A percentile compares a stretch with the other conserved stretches of the same genome.
These are phyloP conservation scores for Allophyes oxyacanthae DNA, from an alignment of 2,888 invertebrate genomes.

Conservation along the genomic window DNA sequence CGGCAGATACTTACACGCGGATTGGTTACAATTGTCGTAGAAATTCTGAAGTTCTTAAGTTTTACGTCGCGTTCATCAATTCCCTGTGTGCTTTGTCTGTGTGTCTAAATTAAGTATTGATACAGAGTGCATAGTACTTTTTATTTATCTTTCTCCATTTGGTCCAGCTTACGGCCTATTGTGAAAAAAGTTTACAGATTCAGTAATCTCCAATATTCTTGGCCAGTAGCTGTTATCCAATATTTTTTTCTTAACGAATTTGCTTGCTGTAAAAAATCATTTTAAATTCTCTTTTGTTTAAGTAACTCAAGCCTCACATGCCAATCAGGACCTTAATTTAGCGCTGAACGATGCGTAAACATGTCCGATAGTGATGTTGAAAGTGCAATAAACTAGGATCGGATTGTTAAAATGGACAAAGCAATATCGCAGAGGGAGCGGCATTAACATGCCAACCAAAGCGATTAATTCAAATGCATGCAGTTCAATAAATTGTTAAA, in stretches of 20 bases:
- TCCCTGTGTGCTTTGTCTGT: too few relatives aligned
- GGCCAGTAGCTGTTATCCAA: too few relatives aligned
- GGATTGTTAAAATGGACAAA: slow-evolving; percentile 7
- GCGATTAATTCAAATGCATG: slow-evolving; percentile 11
- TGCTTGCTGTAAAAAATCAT: too few relatives aligned
- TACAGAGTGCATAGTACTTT: too few relatives aligned
- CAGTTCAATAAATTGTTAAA: slow-evolving; percentile 40
- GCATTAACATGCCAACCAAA: slow-evolving; percentile 9
- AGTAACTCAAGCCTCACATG: background rate
- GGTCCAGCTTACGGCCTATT: too few relatives aligned
- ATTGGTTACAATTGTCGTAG: slow-evolving; percentile 8
- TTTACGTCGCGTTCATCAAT: too few relatives aligned
- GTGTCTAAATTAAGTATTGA: too few relatives aligned
- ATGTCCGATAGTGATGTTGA: background rate
- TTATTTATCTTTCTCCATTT: too few relatives aligned
- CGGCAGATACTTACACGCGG: slow-evolving; percentile 7
- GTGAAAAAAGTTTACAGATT: too few relatives aligned
- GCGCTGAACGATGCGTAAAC: background rate
- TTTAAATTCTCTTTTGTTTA: too few relatives aligned
- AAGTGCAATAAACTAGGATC: slow-evolving; percentile 3
- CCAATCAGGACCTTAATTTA: background rate
- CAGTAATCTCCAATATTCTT: too few relatives aligned
- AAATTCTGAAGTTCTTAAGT: background rate
- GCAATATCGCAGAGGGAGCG: background rate
- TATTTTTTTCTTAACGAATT: too few relatives aligned